phyloP scores from a whole-genome alignment of 2,888 invertebrate genomes.

The Dioctria linearis region DNA sequence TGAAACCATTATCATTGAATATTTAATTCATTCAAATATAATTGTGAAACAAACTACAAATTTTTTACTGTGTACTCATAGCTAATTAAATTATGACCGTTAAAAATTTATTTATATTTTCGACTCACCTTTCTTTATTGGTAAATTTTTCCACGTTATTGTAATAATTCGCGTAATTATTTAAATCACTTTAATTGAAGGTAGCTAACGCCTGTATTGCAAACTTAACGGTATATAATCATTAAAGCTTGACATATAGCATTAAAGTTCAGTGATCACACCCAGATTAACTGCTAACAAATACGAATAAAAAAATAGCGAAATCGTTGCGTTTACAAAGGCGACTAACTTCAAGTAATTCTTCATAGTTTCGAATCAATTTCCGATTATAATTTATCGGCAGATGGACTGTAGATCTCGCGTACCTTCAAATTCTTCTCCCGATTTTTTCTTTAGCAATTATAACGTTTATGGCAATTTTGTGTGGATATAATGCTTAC shows the following conservation, averaged over 20 bases:
- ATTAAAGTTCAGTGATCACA: conserved; percentile 6
- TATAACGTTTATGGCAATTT: too few relatives aligned
- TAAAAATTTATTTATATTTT: too few relatives aligned
- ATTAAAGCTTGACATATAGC: not conserved
- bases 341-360: not conserved
- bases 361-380: not conserved
- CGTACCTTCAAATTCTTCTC: not conserved
- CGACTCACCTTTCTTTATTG: not conserved
- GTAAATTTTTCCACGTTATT: too few relatives aligned
- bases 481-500: too few relatives aligned
- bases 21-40: too few relatives aligned
- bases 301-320: not conserved
- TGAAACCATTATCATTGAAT: too few relatives aligned
- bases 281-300: not conserved
- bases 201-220: not conserved
- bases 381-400: not conserved
- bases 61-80: too few relatives aligned
- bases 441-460: not conserved
- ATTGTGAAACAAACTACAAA: too few relatives aligned
- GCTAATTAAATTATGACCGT: not conserved
- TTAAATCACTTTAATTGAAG: not conserved
- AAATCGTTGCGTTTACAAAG: not conserved
- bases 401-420: not conserved
- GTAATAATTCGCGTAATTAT: too few relatives aligned
- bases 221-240: not conserved